These are phyloP conservation scores for Decapterus maruadsi DNA, from an alignment of 2,797 vertebrate genomes.

Conservation along the genomic window DNA sequence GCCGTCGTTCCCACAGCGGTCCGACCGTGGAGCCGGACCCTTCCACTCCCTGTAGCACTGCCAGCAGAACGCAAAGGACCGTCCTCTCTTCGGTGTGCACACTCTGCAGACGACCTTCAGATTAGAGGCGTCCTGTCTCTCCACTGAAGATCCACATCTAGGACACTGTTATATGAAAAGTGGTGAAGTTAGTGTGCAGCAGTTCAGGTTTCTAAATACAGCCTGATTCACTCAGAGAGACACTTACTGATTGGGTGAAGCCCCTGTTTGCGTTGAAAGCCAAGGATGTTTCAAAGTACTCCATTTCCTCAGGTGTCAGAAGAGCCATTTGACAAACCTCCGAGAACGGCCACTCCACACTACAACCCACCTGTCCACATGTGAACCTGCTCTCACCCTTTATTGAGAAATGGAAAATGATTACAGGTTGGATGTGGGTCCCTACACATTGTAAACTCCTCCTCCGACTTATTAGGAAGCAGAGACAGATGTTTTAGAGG, in stretches of 20 bases:
- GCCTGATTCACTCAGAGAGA: background rate
- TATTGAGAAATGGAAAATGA: background rate
- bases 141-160: conserved; percentile 31
- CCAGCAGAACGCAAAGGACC: conserved; percentile 64
- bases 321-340: conserved; percentile 79
- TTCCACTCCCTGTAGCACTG: conserved; percentile 70
- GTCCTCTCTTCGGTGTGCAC: background rate
- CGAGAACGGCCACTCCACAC: conserved; percentile 62
- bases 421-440: background rate
- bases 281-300: conserved; percentile 65
- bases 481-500: too few relatives aligned
- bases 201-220: background rate
- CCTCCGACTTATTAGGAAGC: too few relatives aligned
- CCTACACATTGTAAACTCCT: background rate
- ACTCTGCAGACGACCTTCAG: conserved; percentile 43
- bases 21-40: conserved; percentile 12
- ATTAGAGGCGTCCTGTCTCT: background rate
- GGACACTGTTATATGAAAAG: conserved; percentile 53
- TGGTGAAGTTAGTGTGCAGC: background rate
- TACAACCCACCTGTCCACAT: conserved; percentile 69
- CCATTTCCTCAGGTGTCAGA: conserved; percentile 69
- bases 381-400: conserved; percentile 71
- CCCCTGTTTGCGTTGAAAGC: conserved; percentile 41
- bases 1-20: conserved; percentile 47
- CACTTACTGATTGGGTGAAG: conserved; percentile 64